A percentile compares a stretch with the other conserved stretches of the same genome.
phyloP scores from a whole-genome alignment of 2,113 vertebrate genomes.

The Galeopterus variegatus region DNA sequence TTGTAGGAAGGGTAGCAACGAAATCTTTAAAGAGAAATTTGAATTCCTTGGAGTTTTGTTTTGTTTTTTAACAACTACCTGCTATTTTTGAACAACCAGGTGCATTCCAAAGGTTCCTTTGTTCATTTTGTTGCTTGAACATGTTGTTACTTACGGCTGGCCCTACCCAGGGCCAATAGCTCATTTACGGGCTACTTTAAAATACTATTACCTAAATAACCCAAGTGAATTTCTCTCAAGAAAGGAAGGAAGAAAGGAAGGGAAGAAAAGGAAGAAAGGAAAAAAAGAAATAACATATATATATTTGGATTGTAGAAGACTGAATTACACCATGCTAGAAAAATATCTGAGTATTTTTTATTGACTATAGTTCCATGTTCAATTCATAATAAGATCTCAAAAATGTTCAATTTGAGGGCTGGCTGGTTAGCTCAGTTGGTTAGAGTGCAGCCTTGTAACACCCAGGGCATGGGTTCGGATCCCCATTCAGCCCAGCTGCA shows the following conservation, averaged over 20 bases:
- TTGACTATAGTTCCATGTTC: not conserved
- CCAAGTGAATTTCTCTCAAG: slow-evolving; percentile 45
- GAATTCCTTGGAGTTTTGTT: not conserved
- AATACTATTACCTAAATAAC: slow-evolving; percentile 14
- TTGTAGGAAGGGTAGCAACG: slow-evolving; percentile 51
- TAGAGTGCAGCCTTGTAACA: too few species aligned
- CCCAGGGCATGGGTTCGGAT: too few species aligned
- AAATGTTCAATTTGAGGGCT: not conserved
- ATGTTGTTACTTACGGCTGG: slow-evolving; percentile 11
- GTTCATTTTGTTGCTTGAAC: slow-evolving; percentile 65
- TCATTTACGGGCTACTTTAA: slow-evolving; percentile 62
- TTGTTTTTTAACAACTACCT: not conserved
- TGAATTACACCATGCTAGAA: not conserved
- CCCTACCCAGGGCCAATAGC: slow-evolving; percentile 17
- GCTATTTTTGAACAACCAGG: slow-evolving; percentile 64
- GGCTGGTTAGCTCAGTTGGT: too few species aligned
- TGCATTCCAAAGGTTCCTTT: slow-evolving; percentile 74
- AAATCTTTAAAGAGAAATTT: slow-evolving; percentile 57
- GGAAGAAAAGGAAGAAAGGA: too few species aligned
- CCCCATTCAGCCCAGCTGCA: too few species aligned
- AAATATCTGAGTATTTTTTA: slow-evolving; percentile 54
- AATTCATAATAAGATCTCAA: slow-evolving; percentile 47
- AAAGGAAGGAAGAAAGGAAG: not conserved
- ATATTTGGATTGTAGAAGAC: slow-evolving; percentile 42
- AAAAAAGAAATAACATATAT: not conserved